Evolutionary conservation across 1,140 invertebrate genomes (phyloP).

Genomic region (Drosophila kohkoa): DNA sequence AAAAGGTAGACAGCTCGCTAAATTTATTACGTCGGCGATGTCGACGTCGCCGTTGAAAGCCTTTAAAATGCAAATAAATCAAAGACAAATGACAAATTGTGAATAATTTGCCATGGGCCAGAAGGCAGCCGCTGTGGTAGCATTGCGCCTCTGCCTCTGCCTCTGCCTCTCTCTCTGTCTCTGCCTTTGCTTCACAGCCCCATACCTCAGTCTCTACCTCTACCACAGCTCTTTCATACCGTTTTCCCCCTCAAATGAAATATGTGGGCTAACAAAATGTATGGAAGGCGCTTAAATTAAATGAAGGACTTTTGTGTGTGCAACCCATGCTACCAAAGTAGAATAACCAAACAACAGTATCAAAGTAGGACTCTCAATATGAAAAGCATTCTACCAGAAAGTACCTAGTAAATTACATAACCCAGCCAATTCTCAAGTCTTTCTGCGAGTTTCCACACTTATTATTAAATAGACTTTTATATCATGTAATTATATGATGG

Average conservation of each 20-base stretch:
- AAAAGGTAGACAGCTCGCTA: constrained; percentile 76
- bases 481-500: no score
- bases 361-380: constrained; percentile 5
- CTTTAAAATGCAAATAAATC: constrained; percentile 84
- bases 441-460: no score
- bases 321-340: constrained; percentile 13
- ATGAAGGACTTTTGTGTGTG: constrained; percentile 70
- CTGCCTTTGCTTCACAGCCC: no score
- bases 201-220: no score
- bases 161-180: not conserved
- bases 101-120: constrained; percentile 81
- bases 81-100: constrained; percentile 84
- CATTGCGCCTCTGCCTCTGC: not conserved
- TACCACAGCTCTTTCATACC: not conserved
- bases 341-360: constrained; percentile 32
- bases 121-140: constrained; percentile 45
- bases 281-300: constrained; percentile 80
- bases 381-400: not conserved
- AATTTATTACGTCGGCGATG: constrained; percentile 80
- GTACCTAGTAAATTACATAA: no score
- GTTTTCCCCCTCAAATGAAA: constrained; percentile 59
- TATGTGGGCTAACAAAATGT: constrained; percentile 77
- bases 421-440: no score
- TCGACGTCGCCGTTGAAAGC: constrained; percentile 76
- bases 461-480: no score